A percentile compares a stretch with the other conserved stretches of the same genome.
Conservation (phyloP, 2,113 vertebrate species). For the Pseudorectes ferrugineus region DNA sequence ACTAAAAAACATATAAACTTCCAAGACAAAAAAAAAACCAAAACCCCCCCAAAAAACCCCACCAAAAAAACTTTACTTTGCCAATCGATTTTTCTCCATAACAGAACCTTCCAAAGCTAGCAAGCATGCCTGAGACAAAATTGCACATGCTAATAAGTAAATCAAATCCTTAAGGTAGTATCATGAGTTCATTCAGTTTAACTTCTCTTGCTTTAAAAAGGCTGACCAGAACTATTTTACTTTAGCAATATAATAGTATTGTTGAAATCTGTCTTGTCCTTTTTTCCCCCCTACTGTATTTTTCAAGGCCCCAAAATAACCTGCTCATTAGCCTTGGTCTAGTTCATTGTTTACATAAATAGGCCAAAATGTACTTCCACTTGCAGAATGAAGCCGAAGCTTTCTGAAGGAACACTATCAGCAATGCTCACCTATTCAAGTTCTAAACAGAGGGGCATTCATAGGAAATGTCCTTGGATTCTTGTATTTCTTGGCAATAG, state of each 20-base stretch:
- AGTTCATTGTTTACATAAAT: constrained; percentile 68
- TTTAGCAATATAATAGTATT: constrained; percentile 42
- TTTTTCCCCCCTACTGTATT: constrained; percentile 14
- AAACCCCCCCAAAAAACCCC: not conserved
- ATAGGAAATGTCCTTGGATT: constrained; percentile 29
- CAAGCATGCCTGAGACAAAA: constrained; percentile 15
- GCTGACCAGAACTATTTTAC: constrained; percentile 39
- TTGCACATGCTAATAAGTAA: constrained; percentile 10
- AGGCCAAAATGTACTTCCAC: constrained; percentile 68
- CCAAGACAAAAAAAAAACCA: not conserved
- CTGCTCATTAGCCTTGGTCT: constrained; percentile 67
- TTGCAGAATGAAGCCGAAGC: constrained; percentile 27
- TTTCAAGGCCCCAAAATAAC: constrained; percentile 66
- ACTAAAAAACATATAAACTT: not conserved
- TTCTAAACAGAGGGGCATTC: constrained; percentile 54
- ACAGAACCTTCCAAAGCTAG: not conserved
- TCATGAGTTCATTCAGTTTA: not conserved
- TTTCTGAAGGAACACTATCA: constrained; percentile 58
- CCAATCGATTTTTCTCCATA: not conserved
- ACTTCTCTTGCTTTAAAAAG: constrained; percentile 11
- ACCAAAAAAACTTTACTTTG: not conserved
- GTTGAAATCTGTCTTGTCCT: constrained; percentile 44
- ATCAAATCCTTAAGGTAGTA: constrained; percentile 26
- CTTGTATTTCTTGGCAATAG: constrained; percentile 58
- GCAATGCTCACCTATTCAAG: constrained; percentile 64